Base-by-base conservation (phyloP, 2,113 vertebrate genomes). In the Mixornis gularis region DNA sequence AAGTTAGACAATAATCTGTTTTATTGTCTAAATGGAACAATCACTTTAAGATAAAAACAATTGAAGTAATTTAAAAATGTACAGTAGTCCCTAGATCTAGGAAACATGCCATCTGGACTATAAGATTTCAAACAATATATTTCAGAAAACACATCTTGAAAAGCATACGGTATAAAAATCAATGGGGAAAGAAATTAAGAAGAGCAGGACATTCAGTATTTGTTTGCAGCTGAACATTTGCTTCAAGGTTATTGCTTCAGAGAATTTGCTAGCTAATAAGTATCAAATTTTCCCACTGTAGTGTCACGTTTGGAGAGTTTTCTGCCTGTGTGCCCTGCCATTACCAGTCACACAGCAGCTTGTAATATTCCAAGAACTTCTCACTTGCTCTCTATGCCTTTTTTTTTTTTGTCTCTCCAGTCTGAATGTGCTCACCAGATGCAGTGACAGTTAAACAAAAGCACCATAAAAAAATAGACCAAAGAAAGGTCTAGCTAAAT, bases 271-370 rank as follows among this genome's bases (percentile, higher is more conserved):
- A 58, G 62, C 92, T 92, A 88, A 3, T 73, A 95, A 96, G 79
- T 90, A 95, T 94, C 77, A 59, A 70, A 26, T 93, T 96, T 97
- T 98, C 95, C 95, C 97, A 97, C 95, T 60, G 25, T 48, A 63
- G 74, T 83, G 81, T 85, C 66, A 87, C 40, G 55, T 82, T 70
- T 70, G 68, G 48, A 76, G 34, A 49, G 59, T 38, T 65, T 95
- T 89, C 93, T 53, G 89, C 73, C 87, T 89, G 89, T n/a, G 9
- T 90, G 72, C 59, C 79, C 94, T 95, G 96, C 87, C 95, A 95
- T 96, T 91, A 96, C 87, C 92, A 94, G 78, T 97, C 93, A 95
- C 88, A 97, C 96, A 98, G 96, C 96, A 97, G 79, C 63, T 89
- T 87, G 64, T 80, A 87, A 94, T 74, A 96, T 95, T 93, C 81